phyloP scores from a whole-genome alignment of 1,140 invertebrate species.

The Philotrypesis tridentata region DNA sequence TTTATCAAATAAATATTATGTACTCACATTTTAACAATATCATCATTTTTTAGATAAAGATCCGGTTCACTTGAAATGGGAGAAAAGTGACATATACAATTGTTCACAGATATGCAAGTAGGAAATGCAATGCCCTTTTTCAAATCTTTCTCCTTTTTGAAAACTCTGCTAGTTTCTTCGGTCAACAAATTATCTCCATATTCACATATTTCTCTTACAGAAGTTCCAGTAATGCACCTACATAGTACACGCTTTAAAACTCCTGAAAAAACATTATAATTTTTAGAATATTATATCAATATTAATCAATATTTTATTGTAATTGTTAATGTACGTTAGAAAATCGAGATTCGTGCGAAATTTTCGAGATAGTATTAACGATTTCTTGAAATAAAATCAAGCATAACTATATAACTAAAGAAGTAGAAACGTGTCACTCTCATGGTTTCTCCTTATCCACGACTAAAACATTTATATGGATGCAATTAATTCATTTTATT shows the following conservation, averaged over 20 bases:
- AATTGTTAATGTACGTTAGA: too few species aligned
- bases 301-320: too few species aligned
- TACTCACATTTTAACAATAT: conserved; percentile 98
- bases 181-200: conserved; percentile 90
- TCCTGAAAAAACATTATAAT: conserved; percentile 76
- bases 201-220: conserved; percentile 93
- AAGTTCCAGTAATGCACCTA: conserved; percentile 90
- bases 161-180: conserved; percentile 96
- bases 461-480: too few species aligned
- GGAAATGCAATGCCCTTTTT: conserved; percentile 99
- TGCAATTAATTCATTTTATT: too few species aligned
- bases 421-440: too few species aligned
- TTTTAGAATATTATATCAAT: too few species aligned
- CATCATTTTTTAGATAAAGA: conserved; percentile 90
- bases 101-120: conserved; percentile 98
- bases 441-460: too few species aligned
- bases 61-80: conserved; percentile 95
- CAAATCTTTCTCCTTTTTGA: conserved; percentile 98
- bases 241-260: conserved; percentile 91
- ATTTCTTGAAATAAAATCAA: too few species aligned
- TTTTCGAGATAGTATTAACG: too few species aligned
- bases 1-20: too few species aligned
- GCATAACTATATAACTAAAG: too few species aligned
- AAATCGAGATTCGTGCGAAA: too few species aligned
- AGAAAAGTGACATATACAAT: conserved; percentile 99